These are phyloP conservation scores for Uria lomvia DNA, from an alignment of 2,113 vertebrate species.

Conservation along the genomic window DNA sequence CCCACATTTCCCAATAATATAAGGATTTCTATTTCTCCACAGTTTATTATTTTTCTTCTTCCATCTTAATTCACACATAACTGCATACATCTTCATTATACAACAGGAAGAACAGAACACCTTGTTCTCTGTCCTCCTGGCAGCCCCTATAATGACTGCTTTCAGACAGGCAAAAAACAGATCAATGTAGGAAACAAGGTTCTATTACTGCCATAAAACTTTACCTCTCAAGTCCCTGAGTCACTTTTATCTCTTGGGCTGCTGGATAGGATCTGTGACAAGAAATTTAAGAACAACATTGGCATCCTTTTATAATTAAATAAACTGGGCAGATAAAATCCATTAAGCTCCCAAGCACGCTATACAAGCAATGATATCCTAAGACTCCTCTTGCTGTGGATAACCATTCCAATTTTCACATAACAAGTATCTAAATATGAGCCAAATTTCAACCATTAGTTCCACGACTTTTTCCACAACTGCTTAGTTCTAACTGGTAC, in stretches of 20 bases:
- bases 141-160: neutral
- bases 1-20: neutral
- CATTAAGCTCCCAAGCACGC: neutral
- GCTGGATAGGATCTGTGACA: neutral
- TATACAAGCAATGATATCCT: neutral
- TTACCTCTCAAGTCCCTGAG: neutral
- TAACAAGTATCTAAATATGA: neutral
- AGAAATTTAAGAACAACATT: neutral
- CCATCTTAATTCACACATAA: neutral
- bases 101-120: neutral
- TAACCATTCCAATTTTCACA: neutral
- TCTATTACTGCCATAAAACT: neutral
- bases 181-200: neutral
- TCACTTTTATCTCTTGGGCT: neutral
- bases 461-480: neutral
- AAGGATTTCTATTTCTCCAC: conserved; percentile 8
- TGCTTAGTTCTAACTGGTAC: neutral
- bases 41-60: conserved; percentile 31
- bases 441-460: neutral
- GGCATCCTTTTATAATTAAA: neutral
- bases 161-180: neutral
- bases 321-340: neutral
- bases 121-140: neutral
- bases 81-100: conserved; percentile 24
- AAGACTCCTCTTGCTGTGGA: neutral